These are phyloP conservation scores for Smittia aterrima DNA, from an alignment of 2,888 invertebrate genomes.

Conservation along the genomic window DNA sequence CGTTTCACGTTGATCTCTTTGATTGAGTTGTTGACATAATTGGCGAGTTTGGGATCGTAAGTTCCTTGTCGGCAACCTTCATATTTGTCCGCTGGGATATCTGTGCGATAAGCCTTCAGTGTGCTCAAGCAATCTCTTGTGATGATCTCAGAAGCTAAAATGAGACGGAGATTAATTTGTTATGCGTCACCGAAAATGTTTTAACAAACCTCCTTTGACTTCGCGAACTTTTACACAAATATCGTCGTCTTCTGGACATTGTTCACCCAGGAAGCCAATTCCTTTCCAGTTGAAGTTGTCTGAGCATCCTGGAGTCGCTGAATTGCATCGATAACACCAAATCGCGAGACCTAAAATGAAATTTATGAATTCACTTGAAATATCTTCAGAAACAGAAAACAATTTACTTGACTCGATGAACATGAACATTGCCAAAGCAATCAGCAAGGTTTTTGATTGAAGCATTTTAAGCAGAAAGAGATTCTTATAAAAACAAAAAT, in stretches of 20 bases:
- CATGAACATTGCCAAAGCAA: not conserved
- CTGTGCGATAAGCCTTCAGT: conserved; percentile 72
- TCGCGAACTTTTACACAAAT: conserved; percentile 88
- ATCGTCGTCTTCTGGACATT: conserved; percentile 80
- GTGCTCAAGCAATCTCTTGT: conserved; percentile 84
- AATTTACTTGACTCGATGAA: conserved; percentile 23
- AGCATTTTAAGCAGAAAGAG: not conserved
- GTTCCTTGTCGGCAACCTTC: conserved; percentile 85
- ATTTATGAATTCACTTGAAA: not conserved
- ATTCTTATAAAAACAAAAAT: conserved; percentile 5
- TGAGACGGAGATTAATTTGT: conserved; percentile 12
- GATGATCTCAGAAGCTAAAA: conserved; percentile 71
- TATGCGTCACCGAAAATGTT: not conserved
- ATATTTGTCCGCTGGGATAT: conserved; percentile 87
- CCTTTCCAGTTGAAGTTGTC: conserved; percentile 80
- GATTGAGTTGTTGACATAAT: conserved; percentile 85
- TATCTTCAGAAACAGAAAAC: not conserved
- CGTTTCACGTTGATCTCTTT: conserved; percentile 81
- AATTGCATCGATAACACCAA: conserved; percentile 87
- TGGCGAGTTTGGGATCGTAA: conserved; percentile 72
- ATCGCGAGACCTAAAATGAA: conserved; percentile 59
- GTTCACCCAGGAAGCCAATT: conserved; percentile 69
- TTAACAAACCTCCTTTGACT: conserved; percentile 69
- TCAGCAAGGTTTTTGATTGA: not conserved
- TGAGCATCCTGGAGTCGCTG: conserved; percentile 85